Evolutionary conservation across 2,797 vertebrate species (phyloP), one percentile per base, ranked within the genome.

Genomic region (Protosalanx chinensis): DNA sequence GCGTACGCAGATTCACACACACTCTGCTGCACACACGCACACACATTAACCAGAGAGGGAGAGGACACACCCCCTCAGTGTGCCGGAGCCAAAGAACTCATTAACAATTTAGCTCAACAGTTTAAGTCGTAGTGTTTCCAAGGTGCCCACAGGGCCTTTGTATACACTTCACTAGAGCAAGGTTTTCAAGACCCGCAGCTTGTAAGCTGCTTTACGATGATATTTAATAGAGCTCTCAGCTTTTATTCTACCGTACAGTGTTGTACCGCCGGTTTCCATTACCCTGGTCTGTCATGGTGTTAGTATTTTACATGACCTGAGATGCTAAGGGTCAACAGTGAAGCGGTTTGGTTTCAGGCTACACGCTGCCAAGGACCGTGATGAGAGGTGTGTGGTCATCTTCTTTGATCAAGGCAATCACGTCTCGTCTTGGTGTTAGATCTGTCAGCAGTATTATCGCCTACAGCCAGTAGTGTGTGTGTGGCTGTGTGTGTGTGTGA

Each of bases 61-160:
- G 4, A n/a, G n/a, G 51, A 56, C 51, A 56, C 51, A 56, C 51
- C 18, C 15, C 51, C 51, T 56, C 37, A 41, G 63, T 46, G 18
- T 65, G 51, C 41, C 18, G 37, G 57, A 60, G 37, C 15, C 57
- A 60, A 60, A 41, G 68, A 20, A 29, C n/a, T 46, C 57, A 59
- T 69, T 60, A 69, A 69, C 35, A 61, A 30, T 70, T 70, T 29
- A 70, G 23, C 20, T 4, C 58, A 27, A 29, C 23, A 16, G 15
- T 60, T 61, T 37, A 41, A 60, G 33, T 4, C 23, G 4, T 30
- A 67, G 65, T 27, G 20, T 6, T 23, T 5, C 27, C 5, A 7
- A 49, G 41, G 56, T 64, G 35, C 23, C 27, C 20, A 49, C 41
- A 32, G 6, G 20, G 73, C 15, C 29, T 18, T 30, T 46, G 4